These are phyloP conservation scores for Crocodylus rhombifer DNA, from an alignment of 2,797 vertebrate species.

Conservation along the genomic window DNA sequence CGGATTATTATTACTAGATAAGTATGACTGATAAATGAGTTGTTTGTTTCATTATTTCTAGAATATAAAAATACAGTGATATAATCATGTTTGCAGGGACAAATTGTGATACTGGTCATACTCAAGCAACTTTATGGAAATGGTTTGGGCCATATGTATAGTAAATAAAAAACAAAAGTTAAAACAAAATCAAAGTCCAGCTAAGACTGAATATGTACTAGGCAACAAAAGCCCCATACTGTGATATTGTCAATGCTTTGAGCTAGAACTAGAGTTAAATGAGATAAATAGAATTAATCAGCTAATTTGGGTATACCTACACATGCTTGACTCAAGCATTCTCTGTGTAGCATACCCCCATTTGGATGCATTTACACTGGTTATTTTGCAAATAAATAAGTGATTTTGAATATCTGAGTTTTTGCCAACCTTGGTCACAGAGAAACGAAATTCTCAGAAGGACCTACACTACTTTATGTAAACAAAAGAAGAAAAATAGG, in stretches of 20 bases:
- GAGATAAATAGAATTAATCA: too few species aligned
- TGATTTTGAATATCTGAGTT: background rate
- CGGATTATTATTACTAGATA: constrained; percentile 25
- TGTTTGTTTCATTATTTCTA: background rate
- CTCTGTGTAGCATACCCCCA: too few species aligned
- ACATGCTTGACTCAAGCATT: too few species aligned
- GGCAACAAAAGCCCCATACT: too few species aligned
- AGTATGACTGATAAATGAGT: constrained; percentile 44
- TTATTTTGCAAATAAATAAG: background rate
- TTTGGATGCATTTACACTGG: background rate
- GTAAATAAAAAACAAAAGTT: background rate
- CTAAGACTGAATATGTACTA: too few species aligned
- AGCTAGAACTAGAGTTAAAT: too few species aligned
- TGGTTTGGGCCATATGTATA: background rate
- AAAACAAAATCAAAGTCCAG: too few species aligned
- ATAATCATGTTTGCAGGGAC: background rate
- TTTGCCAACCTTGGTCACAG: background rate
- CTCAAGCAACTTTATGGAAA: background rate
- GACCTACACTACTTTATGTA: too few species aligned
- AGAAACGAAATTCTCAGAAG: background rate
- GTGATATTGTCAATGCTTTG: too few species aligned
- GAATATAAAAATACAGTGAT: constrained; percentile 18
- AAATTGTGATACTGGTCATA: background rate
- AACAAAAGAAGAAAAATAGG: background rate
- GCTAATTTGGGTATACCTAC: too few species aligned